Percentiles rank a stretch among this genome's conserved stretches.
These are phyloP conservation scores for Fragum sueziense DNA, from an alignment of 2,888 invertebrate genomes.

Conservation along the genomic window DNA sequence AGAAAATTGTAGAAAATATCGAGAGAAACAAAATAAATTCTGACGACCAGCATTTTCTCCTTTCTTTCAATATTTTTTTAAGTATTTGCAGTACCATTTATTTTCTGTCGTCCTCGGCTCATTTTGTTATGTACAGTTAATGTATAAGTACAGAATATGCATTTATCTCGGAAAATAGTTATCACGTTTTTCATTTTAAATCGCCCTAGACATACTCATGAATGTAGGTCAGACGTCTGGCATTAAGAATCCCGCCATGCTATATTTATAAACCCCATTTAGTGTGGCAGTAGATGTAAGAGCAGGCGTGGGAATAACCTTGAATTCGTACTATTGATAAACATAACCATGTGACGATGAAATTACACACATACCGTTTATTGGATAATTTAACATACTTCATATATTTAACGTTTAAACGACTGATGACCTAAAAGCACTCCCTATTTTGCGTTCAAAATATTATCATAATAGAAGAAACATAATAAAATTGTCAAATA, in stretches of 20 bases:
- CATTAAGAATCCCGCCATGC: not conserved
- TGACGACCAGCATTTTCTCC: not conserved
- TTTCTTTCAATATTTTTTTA: not conserved
- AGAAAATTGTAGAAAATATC: not conserved
- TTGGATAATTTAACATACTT: not conserved
- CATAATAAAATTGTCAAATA: no score
- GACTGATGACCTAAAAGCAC: no score
- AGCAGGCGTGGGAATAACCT: conserved; percentile 27
- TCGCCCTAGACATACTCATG: no score
- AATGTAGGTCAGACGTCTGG: conserved; percentile 12
- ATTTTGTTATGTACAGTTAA: no score
- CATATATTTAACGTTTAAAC: no score
- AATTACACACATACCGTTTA: not conserved
- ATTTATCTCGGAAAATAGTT: no score
- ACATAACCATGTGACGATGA: conserved; percentile 19
- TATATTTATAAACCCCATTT: conserved; percentile 19
- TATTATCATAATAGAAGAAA: no score
- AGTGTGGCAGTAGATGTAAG: not conserved
- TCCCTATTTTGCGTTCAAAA: no score
- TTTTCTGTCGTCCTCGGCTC: no score
- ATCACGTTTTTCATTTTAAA: no score
- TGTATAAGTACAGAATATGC: no score
- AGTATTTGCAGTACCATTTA: no score
- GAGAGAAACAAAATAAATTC: not conserved
- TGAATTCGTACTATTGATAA: conserved; percentile 23